Percentiles rank a stretch among this genome's conserved stretches.
These are phyloP conservation scores for Blastobasis adustella DNA, from an alignment of 2,888 invertebrate species.

Conservation along the genomic window DNA sequence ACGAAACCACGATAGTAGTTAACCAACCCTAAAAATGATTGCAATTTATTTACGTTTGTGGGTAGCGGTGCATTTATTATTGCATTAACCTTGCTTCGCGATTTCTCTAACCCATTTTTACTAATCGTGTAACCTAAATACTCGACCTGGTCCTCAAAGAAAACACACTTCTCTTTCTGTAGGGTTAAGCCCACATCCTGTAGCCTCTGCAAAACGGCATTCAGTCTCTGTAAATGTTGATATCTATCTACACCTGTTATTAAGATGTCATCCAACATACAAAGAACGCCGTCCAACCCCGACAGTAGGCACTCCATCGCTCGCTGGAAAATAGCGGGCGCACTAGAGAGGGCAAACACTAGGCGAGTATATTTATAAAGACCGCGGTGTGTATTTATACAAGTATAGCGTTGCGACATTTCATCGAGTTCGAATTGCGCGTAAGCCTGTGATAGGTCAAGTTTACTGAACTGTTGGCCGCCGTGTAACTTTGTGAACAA, in stretches of 20 bases:
- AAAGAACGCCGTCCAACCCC: neutral
- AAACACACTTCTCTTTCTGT: slow-evolving; percentile 13
- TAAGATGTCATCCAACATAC: slow-evolving; percentile 6
- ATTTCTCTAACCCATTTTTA: slow-evolving; percentile 15
- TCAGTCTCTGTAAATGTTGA: slow-evolving; percentile 10
- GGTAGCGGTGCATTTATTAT: slow-evolving; percentile 7
- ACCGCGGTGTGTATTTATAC: slow-evolving; percentile 8
- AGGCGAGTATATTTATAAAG: slow-evolving; percentile 10
- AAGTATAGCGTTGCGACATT: slow-evolving; percentile 5
- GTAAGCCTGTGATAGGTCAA: slow-evolving; percentile 4
- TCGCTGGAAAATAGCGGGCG: slow-evolving; percentile 8
- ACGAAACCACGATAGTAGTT: slow-evolving; percentile 17
- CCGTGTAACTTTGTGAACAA: slow-evolving; percentile 2
- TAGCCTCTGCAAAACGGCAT: slow-evolving; percentile 11
- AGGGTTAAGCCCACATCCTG: slow-evolving; percentile 14
- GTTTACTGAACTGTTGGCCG: slow-evolving; percentile 2
- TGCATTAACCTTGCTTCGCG: slow-evolving; percentile 12
- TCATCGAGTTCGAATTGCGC: slow-evolving; percentile 4
- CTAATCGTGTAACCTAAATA: slow-evolving; percentile 15
- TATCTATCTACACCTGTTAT: slow-evolving; percentile 4
- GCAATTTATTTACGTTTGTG: slow-evolving; percentile 10
- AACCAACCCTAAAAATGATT: slow-evolving; percentile 16
- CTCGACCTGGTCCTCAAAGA: slow-evolving; percentile 13
- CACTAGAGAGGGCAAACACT: slow-evolving; percentile 10
- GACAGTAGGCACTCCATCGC: neutral